Evolutionary conservation across 2,888 invertebrate genomes (phyloP).

Genomic region (Allophyes oxyacanthae): DNA sequence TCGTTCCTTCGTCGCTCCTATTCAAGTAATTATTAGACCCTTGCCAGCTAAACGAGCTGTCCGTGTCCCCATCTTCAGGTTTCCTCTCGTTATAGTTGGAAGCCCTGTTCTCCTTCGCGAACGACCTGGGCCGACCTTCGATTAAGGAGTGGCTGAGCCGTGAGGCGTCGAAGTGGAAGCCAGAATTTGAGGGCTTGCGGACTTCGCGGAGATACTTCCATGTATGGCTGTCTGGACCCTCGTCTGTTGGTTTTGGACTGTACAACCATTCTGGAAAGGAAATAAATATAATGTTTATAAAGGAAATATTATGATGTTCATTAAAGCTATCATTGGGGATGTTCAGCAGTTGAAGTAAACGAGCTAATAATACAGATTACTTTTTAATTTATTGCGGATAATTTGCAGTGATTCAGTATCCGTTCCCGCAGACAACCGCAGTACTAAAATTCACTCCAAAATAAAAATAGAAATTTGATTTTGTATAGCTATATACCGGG

Average conservation of each 20-base stretch:
- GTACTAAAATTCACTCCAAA: too few relatives aligned
- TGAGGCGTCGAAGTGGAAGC: constrained; percentile 79
- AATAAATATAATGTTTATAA: neutral
- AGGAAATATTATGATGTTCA: neutral
- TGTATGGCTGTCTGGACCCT: constrained; percentile 80
- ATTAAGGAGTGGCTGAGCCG: constrained; percentile 69
- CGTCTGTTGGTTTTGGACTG: constrained; percentile 74
- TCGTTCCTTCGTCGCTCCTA: constrained; percentile 49
- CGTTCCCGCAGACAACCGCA: too few relatives aligned
- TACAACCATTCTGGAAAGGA: constrained; percentile 82
- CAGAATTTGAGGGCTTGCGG: constrained; percentile 83
- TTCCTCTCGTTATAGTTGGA: constrained; percentile 63
- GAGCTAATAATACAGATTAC: too few relatives aligned
- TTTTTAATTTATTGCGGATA: too few relatives aligned
- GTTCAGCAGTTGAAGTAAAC: too few relatives aligned
- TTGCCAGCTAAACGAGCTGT: constrained; percentile 85
- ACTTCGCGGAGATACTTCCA: constrained; percentile 84
- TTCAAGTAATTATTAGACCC: constrained; percentile 73
- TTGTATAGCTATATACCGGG: too few relatives aligned
- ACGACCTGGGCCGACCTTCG: constrained; percentile 67
- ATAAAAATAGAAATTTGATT: too few relatives aligned
- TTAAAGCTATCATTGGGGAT: too few relatives aligned
- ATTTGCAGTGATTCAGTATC: too few relatives aligned
- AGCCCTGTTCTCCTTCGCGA: constrained; percentile 62
- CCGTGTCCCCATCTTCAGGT: constrained; percentile 79